Conservation (phyloP, 2,113 vertebrate species). For the Oxyura jamaicensis region DNA sequence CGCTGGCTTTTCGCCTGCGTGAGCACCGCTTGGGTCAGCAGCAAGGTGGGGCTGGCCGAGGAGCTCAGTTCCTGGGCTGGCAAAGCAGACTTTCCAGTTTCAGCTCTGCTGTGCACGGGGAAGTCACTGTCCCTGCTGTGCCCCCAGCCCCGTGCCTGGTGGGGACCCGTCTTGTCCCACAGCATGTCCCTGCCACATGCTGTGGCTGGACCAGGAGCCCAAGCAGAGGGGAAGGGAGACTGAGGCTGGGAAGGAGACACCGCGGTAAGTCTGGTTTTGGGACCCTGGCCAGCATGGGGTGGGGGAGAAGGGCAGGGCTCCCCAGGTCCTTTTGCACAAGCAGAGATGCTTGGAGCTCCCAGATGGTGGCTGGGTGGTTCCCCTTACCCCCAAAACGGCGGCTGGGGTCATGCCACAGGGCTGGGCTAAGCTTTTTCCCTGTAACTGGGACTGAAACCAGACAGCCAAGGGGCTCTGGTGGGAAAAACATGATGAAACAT, state of each 20-base stretch:
- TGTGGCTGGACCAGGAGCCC: neutral
- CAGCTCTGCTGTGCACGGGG: rapidly evolving
- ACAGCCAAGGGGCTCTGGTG: neutral
- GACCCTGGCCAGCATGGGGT: neutral
- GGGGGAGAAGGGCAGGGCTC: neutral
- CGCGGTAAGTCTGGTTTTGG: neutral
- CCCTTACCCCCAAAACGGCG: rapidly evolving
- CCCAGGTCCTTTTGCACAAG: neutral
- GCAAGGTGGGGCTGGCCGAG: neutral
- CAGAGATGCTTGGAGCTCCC: rapidly evolving
- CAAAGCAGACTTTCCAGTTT: constrained; percentile 71
- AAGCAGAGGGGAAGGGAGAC: neutral
- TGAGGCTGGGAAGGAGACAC: neutral
- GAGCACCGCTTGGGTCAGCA: neutral
- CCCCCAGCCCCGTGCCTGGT: rapidly evolving
- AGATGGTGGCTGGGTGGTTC: neutral
- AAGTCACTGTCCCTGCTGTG: neutral
- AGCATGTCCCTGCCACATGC: rapidly evolving
- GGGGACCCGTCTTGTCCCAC: neutral
- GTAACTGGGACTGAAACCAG: neutral
- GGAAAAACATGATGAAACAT: neutral
- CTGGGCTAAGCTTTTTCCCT: neutral
- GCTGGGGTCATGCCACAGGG: neutral
- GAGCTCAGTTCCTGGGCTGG: neutral
- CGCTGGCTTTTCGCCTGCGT: neutral